These are phyloP conservation scores for Cuniculus paca DNA, from an alignment of 2,797 vertebrate species.

Conservation along the genomic window DNA sequence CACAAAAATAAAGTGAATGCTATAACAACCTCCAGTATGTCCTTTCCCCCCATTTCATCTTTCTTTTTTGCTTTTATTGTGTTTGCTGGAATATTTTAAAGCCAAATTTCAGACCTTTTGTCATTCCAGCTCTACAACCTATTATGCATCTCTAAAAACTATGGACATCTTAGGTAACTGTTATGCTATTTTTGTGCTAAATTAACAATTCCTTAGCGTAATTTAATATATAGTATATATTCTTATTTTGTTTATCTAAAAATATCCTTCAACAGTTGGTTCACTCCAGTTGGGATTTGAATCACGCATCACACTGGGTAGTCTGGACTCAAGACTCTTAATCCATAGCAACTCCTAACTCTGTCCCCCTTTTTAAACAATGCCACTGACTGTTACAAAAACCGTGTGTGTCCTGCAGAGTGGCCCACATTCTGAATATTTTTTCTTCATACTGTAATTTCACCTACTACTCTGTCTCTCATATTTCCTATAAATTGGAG, in stretches of 20 bases:
- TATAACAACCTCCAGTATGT: not conserved
- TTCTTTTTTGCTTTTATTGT: constrained; percentile 36
- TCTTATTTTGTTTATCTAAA: constrained; percentile 58
- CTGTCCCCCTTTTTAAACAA: not conserved
- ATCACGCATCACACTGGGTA: not conserved
- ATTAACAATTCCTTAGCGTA: constrained; percentile 30
- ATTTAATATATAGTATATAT: constrained; percentile 52
- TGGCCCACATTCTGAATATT: not conserved
- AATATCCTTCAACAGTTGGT: constrained; percentile 39
- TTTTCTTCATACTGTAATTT: not conserved
- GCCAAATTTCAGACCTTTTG: not conserved
- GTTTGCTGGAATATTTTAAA: constrained; percentile 43
- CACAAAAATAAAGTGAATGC: constrained; percentile 20
- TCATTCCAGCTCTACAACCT: not conserved
- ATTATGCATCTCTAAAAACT: constrained; percentile 28
- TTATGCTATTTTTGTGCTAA: not conserved
- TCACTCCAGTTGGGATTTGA: constrained; percentile 24
- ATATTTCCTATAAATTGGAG: not conserved
- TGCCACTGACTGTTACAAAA: not conserved
- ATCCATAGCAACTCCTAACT: not conserved
- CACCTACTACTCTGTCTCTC: not conserved
- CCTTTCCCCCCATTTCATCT: not conserved
- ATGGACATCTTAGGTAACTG: not conserved
- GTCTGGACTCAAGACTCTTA: constrained; percentile 35
- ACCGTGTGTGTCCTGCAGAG: not conserved